Percentiles rank a stretch among this genome's conserved stretches.
Conservation (phyloP, 1,140 invertebrate genomes). For the Pseudomyrmex flavicornis region DNA sequence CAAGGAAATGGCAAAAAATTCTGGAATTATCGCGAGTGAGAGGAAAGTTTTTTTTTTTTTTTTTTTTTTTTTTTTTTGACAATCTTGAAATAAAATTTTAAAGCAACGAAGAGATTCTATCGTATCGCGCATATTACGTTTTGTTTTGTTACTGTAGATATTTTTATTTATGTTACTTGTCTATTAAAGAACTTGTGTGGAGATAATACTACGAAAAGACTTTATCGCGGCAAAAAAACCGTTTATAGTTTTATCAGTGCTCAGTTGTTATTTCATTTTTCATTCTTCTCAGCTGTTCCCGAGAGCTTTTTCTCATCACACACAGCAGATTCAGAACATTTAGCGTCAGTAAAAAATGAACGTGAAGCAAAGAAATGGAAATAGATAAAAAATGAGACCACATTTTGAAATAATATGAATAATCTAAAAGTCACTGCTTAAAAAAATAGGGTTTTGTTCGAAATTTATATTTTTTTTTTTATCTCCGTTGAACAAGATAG, state of each 20-base stretch:
- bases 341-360: slow-evolving; percentile 22
- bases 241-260: too few species aligned
- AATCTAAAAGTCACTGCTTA: background rate
- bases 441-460: slow-evolving; percentile 11
- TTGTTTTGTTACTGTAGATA: too few species aligned
- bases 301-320: background rate
- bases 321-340: background rate
- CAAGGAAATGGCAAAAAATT: background rate
- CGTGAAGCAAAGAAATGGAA: slow-evolving; percentile 6
- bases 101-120: too few species aligned
- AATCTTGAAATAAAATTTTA: background rate
- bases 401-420: background rate
- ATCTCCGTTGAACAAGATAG: slow-evolving; percentile 30
- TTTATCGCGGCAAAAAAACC: background rate
- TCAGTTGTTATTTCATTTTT: slow-evolving; percentile 8
- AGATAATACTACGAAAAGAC: background rate
- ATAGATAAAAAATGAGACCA: slow-evolving; percentile 19
- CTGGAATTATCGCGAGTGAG: background rate
- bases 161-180: background rate
- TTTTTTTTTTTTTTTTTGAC: background rate
- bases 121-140: too few species aligned
- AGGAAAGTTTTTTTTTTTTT: background rate
- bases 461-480: slow-evolving; percentile 27
- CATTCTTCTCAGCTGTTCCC: background rate
- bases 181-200: background rate